Conservation (phyloP, 2,113 vertebrate genomes). For the Centropus unirufus region DNA sequence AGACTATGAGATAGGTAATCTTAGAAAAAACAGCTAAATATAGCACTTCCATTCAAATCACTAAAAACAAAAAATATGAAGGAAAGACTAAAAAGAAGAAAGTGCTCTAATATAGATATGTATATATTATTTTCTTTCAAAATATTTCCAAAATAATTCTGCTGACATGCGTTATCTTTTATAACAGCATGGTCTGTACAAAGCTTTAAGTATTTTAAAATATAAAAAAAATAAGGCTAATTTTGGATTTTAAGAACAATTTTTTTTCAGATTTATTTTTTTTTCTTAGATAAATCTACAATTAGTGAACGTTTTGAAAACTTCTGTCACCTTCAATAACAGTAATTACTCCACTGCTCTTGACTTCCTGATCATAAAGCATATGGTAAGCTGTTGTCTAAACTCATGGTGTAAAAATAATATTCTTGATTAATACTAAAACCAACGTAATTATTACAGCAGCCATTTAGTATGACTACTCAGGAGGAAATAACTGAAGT, state of each 20-base stretch:
- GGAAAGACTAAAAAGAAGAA: background rate
- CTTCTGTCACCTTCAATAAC: background rate
- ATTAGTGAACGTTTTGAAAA: background rate
- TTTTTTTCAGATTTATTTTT: background rate
- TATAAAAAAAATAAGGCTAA: background rate
- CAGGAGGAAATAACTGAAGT: background rate
- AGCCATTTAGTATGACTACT: background rate
- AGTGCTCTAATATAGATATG: rapidly evolving
- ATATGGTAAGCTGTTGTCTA: background rate
- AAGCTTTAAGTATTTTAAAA: background rate
- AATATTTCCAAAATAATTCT: background rate
- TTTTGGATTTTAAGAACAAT: background rate
- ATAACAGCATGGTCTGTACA: background rate
- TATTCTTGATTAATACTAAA: background rate
- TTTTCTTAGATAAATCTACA: background rate
- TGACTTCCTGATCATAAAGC: rapidly evolving
- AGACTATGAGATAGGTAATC: background rate
- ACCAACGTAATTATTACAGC: background rate
- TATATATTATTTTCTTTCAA: background rate
- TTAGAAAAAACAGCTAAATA: background rate
- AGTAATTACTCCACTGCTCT: background rate
- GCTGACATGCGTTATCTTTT: background rate
- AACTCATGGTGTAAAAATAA: background rate
- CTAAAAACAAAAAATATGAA: background rate
- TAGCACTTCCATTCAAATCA: background rate